These are phyloP conservation scores for Cynoglossus semilaevis DNA, from an alignment of 2,113 vertebrate species.

Conservation along the genomic window DNA sequence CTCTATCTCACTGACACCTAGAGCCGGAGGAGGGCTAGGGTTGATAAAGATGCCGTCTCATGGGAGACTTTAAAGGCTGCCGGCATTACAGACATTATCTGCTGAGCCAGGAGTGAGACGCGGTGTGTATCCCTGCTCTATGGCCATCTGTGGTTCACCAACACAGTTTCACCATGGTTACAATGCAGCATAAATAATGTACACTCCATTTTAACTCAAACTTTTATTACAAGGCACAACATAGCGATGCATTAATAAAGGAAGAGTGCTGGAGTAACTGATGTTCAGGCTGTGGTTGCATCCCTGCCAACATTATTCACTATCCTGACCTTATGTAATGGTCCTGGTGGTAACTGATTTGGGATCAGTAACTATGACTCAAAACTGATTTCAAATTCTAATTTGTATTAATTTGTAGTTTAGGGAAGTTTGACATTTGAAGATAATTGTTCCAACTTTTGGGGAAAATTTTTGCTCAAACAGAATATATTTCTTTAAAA, in stretches of 20 bases:
- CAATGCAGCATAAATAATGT: constrained; percentile 9
- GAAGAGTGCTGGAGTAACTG: not conserved
- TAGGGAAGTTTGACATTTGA: too few relatives aligned
- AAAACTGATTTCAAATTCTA: too few relatives aligned
- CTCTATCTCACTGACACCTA: constrained; percentile 37
- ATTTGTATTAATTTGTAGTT: too few relatives aligned
- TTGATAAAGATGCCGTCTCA: constrained; percentile 20
- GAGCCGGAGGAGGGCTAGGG: not conserved
- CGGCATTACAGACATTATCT: constrained; percentile 14
- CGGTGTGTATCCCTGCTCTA: not conserved
- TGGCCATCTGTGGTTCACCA: not conserved
- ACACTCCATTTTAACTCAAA: constrained; percentile 2
- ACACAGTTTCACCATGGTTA: constrained; percentile 2
- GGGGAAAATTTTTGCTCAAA: too few relatives aligned
- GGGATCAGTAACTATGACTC: too few relatives aligned
- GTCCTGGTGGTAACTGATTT: too few relatives aligned
- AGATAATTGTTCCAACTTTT: too few relatives aligned
- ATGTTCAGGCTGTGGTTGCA: not conserved
- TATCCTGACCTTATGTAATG: too few relatives aligned
- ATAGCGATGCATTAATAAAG: not conserved
- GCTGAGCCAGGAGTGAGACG: not conserved
- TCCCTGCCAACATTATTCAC: too few relatives aligned
- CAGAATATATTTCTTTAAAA: too few relatives aligned
- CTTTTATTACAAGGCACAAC: not conserved
- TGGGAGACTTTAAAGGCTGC: constrained; percentile 13